Base-by-base conservation (phyloP, 1,140 invertebrate genomes). In the Neodiprion lecontei region DNA sequence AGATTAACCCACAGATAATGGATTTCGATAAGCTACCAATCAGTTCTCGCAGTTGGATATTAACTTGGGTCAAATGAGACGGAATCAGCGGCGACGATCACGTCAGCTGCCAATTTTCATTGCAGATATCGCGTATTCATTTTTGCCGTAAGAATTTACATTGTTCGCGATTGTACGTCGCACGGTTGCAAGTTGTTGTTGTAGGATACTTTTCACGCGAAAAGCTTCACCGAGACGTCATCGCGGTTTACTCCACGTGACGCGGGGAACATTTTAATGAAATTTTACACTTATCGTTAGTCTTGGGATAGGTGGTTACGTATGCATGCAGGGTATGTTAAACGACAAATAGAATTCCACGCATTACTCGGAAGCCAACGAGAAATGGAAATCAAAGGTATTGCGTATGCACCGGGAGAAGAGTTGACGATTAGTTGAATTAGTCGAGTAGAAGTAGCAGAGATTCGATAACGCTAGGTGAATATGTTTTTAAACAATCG, bases 21-120 rank as follows among this genome's bases (percentile, higher is more conserved):
- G 67, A 12, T 69, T 69, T 69, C 11, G 7, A 69, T 69, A 10
- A 69, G 11, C 23, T 69, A 47, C 21, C 67, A 69, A 69, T 69
- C 40, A 69, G 40, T 23, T 65, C 17, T 65, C 17, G 12, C 17
- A 14, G 1, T 65, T 1, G 3, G 17, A 65, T 11, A 23, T 69
- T 23, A 5, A 12, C 21, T 69, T 14, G 11, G 21, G 40, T 69
- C 67, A 69, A 69, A 69, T 17, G 67, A 10, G 11, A 69, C 10
- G 12, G 8, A 11, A 69, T 69, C 11, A 14, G 12, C 11, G 3
- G 40, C 67, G 21, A 69, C 11, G 9, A 21, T 10, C 21, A 23
- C 40, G 14, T 21, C 21, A 23, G 10, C 17, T 47, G 17, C 12
- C 67, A 69, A 69, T 69, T 69, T 47, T 69, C 17, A 23, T 69